Percentiles rank a stretch among this genome's conserved stretches.
Evolutionary conservation across 92 coral and sea anemone genomes (phyloP).

Genomic region (Ricordea florida): DNA sequence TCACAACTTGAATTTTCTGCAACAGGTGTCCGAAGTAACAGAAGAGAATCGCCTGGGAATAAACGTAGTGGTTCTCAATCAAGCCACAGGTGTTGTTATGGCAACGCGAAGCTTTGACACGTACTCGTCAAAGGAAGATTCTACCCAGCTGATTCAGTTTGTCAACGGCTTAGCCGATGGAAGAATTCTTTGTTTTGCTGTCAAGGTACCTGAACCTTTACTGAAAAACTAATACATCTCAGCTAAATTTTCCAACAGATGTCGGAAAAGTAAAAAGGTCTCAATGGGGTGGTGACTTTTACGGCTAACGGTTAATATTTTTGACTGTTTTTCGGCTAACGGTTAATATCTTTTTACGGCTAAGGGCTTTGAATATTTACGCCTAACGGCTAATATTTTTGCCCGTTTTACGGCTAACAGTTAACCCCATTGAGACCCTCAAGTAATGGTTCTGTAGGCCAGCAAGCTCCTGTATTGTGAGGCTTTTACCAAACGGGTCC

Average conservation of each 20-base stretch:
- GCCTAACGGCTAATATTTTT: no score
- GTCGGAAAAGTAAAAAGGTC: not conserved
- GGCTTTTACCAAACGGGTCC: no score
- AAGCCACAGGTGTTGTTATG: constrained; percentile 70
- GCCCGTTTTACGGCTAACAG: no score
- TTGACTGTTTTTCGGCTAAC: no score
- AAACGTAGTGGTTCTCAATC: constrained; percentile 63
- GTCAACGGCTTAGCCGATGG: constrained; percentile 47
- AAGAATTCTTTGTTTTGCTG: constrained; percentile 64
- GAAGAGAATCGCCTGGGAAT: constrained; percentile 52
- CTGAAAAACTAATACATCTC: not conserved
- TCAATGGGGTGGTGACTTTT: no score
- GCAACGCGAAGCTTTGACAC: constrained; percentile 65
- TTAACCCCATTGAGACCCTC: no score
- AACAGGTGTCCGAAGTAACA: constrained; percentile 45
- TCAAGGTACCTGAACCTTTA: constrained; percentile 19
- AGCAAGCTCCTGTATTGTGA: no score
- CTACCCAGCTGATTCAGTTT: constrained; percentile 27
- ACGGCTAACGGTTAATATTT: no score
- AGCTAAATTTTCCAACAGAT: not conserved
- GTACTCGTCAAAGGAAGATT: constrained; percentile 35
- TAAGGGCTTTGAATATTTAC: no score
- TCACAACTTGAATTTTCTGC: not conserved
- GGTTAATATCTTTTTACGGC: no score
- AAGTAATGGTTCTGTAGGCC: no score